Evolutionary conservation across 64 coral and sea anemone species (phyloP), one percentile per base, ranked within the genome.

Genomic region (Hydrozoanthus tunicans): DNA sequence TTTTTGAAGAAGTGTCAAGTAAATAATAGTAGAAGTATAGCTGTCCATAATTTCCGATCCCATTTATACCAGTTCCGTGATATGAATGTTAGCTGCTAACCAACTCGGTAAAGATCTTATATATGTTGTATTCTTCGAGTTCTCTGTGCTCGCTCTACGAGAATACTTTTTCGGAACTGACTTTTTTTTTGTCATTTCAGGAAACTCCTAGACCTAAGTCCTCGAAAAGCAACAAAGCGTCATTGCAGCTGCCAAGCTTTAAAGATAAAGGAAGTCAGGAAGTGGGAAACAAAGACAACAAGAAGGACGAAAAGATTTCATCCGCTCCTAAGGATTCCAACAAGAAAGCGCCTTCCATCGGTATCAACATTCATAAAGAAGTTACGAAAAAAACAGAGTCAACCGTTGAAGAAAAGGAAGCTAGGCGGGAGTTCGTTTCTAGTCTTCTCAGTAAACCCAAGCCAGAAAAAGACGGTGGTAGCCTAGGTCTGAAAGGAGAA

Each of bases 371-470:
- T 17, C 60, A 51, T 15, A 62, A 90, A 3, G 79, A 79, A 52
- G 24, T 69, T 53, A 5, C 1, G 0, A 94, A 70, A 91, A 23
- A 73, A 25, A 52, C 77, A 27, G 70, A 90, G 67, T 60, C 94
- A 4, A 90, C 86, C 11, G 43, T 85, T 56, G 51, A 93, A 80
- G 91, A 90, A 90, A 90, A 86, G 6, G 95, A 96, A 51, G 89
- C 82, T 6, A 82, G 92, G 24, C 75, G 89, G 54, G 67, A 93
- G 53, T 81, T 90, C 13, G 89, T 93, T 70, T 94, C 24, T 80
- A 94, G 82, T 91, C 70, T 94, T 32, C 81, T 96, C 54, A 82
- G 14, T 10, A 88, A 93, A 63, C 72, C 81, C 14, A 91, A 91
- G 56, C 59, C 92, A 15, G 73, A 82, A 6, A 59, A 52, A 25